These are phyloP conservation scores for Eunapius fragilis DNA, from an alignment of 37 sponge, comb jelly and placozoan species.

Conservation along the genomic window DNA sequence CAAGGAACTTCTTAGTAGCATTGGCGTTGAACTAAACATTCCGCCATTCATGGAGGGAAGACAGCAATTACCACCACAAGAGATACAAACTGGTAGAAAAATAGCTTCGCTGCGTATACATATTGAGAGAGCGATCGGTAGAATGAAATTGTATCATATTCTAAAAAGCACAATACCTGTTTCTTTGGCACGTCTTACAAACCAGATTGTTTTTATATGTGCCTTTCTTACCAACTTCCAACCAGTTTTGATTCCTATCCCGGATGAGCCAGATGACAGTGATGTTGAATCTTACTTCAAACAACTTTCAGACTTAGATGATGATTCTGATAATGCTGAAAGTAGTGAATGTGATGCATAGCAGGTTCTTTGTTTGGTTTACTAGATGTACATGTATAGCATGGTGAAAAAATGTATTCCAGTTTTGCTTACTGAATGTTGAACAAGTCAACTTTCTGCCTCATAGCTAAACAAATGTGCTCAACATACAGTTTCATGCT, in stretches of 20 bases:
- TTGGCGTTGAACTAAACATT: conserved; percentile 51
- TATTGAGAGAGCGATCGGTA: conserved; percentile 17
- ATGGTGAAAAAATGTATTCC: background rate
- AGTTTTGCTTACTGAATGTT: background rate
- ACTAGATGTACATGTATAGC: background rate
- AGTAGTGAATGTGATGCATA: conserved; percentile 1
- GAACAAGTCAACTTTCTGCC: background rate
- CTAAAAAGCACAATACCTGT: conserved; percentile 28
- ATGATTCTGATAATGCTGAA: conserved; percentile 11
- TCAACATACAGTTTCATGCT: background rate
- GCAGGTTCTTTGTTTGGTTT: background rate
- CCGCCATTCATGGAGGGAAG: conserved; percentile 63
- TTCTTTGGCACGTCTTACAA: conserved; percentile 42
- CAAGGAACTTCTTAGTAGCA: conserved; percentile 41
- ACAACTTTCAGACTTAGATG: background rate
- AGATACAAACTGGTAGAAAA: conserved; percentile 19
- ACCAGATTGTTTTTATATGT: conserved; percentile 63
- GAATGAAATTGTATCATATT: conserved; percentile 38
- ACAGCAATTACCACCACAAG: conserved; percentile 44
- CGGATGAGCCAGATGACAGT: background rate
- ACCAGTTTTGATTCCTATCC: conserved; percentile 50
- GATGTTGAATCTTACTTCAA: conserved; percentile 13
- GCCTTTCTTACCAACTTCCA: conserved; percentile 66
- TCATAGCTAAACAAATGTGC: background rate
- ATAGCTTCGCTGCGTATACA: conserved; percentile 35